Conservation (phyloP, 2,797 vertebrate species). For the Bovichtus diacanthus region DNA sequence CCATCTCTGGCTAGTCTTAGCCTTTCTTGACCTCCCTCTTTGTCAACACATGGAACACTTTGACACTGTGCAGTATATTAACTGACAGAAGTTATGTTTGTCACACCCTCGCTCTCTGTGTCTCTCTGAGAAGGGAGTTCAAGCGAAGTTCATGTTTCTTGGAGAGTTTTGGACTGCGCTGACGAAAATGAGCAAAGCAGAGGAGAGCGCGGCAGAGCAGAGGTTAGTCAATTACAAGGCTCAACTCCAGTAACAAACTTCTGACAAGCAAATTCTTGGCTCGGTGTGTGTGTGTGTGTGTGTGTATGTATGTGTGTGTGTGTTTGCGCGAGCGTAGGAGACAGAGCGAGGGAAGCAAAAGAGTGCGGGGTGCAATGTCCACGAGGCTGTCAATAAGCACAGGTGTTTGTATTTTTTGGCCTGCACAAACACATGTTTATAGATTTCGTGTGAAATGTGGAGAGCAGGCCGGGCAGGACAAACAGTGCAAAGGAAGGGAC, state of each 20-base stretch:
- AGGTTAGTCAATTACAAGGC: constrained; percentile 82
- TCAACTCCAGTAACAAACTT: constrained; percentile 76
- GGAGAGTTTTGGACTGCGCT: constrained; percentile 69
- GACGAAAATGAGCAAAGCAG: constrained; percentile 74
- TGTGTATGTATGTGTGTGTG: constrained; percentile 23
- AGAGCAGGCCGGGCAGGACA: constrained; percentile 18
- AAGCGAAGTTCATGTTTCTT: constrained; percentile 79
- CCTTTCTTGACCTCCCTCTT: constrained; percentile 15
- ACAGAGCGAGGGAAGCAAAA: constrained; percentile 31
- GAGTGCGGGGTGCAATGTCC: constrained; percentile 14
- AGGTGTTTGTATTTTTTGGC: constrained; percentile 50
- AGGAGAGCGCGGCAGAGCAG: constrained; percentile 70
- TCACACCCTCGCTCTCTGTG: constrained; percentile 57
- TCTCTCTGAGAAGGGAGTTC: constrained; percentile 67
- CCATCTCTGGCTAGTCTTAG: not conserved
- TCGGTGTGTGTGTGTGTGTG: constrained; percentile 16
- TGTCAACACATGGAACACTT: constrained; percentile 39
- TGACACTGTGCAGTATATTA: constrained; percentile 29
- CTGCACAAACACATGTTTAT: constrained; percentile 41
- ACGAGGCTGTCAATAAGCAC: constrained; percentile 36
- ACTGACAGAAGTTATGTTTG: constrained; percentile 63
- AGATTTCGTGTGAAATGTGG: constrained; percentile 42
- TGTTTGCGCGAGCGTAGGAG: constrained; percentile 33
- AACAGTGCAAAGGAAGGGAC: constrained; percentile 43
- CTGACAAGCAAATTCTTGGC: constrained; percentile 74